phyloP scores from a whole-genome alignment of 2,113 vertebrate species.

The Mystacornis crossleyi region DNA sequence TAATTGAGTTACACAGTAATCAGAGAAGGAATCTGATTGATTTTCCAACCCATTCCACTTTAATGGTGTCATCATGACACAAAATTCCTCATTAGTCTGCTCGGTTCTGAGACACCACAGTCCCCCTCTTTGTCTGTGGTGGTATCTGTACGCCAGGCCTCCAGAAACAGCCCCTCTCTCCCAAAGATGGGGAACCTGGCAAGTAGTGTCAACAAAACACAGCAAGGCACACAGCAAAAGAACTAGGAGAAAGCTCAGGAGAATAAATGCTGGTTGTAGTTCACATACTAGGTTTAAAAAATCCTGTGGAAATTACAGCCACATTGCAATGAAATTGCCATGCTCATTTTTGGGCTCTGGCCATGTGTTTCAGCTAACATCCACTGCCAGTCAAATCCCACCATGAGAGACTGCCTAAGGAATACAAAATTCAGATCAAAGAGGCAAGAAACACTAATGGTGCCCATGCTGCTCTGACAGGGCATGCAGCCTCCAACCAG shows the following conservation, averaged over 20 bases:
- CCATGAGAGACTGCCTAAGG: background rate
- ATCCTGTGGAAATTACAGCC: background rate
- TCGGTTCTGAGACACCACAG: background rate
- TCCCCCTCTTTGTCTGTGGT: background rate
- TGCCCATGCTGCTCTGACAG: background rate
- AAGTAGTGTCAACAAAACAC: background rate
- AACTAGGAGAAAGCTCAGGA: background rate
- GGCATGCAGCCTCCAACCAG: background rate
- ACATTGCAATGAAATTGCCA: background rate
- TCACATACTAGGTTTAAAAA: background rate
- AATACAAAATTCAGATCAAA: background rate
- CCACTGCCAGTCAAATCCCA: background rate
- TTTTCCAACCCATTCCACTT: slow-evolving; percentile 47
- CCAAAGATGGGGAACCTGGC: background rate
- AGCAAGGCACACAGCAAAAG: background rate
- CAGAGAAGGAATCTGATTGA: slow-evolving; percentile 38
- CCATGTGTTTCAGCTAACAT: background rate
- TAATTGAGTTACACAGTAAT: slow-evolving; percentile 44
- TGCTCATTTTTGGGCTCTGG: background rate
- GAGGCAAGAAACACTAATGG: background rate
- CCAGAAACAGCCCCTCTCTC: background rate
- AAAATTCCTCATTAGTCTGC: background rate
- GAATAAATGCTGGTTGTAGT: background rate
- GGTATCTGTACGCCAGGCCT: background rate
- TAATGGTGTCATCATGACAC: slow-evolving; percentile 35